Conservation (phyloP, 2,113 vertebrate species). For the Chaetops frenatus region DNA sequence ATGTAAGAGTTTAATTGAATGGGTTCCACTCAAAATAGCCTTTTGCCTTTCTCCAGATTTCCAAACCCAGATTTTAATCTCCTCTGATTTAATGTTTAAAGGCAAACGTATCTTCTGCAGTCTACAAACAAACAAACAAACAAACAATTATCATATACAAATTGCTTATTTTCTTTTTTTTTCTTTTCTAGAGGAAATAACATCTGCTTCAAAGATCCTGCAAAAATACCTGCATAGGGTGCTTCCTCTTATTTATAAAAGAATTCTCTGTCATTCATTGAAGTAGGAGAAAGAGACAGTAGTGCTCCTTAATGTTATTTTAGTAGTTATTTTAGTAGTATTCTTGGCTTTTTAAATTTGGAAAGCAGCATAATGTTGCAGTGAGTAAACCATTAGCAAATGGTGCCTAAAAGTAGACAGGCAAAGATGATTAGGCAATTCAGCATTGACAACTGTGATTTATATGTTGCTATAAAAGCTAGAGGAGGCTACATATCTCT, state of each 20-base stretch:
- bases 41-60: not conserved
- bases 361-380: not conserved
- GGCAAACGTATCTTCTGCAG: not conserved
- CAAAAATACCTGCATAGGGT: not conserved
- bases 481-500: not conserved
- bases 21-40: not conserved
- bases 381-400: not conserved
- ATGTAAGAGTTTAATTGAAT: not conserved
- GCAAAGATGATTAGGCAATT: slow-evolving; percentile 1
- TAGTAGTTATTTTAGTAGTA: not conserved
- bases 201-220: not conserved
- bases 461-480: not conserved
- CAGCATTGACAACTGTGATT: not conserved
- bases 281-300: not conserved
- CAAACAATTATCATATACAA: not conserved
- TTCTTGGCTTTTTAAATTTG: slow-evolving; percentile 1
- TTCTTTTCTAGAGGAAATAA: not conserved
- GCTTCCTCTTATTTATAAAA: slow-evolving; percentile 5
- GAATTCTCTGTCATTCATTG: not conserved
- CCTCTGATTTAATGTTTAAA: not conserved
- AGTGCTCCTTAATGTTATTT: not conserved
- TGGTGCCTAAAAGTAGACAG: not conserved
- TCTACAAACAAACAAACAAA: not conserved
- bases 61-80: not conserved
- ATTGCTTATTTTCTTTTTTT: not conserved